Evolutionary conservation across 2,113 vertebrate genomes (phyloP).

Genomic region (Salvelinus alpinus): DNA sequence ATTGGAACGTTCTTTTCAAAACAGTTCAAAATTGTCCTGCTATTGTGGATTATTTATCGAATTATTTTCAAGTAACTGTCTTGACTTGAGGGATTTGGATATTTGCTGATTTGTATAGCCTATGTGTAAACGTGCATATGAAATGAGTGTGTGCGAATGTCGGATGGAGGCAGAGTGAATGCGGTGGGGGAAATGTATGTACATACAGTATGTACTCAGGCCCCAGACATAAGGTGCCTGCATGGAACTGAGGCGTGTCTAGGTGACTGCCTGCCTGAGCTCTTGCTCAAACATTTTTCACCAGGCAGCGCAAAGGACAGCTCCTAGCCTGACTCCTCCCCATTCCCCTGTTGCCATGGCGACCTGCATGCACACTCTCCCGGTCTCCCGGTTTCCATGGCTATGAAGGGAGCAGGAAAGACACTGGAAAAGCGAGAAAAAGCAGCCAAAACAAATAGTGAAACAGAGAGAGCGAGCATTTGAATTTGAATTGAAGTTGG

Average conservation of each 20-base stretch:
- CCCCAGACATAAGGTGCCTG: constrained; percentile 46
- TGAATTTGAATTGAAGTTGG: constrained; percentile 69
- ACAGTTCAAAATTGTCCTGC: not conserved
- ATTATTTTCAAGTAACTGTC: not conserved
- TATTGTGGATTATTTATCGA: not conserved
- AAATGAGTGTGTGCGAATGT: not conserved
- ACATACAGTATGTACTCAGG: constrained; percentile 38
- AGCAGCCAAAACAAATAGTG: constrained; percentile 64
- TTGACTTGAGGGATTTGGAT: not conserved
- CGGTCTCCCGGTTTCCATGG: constrained; percentile 69
- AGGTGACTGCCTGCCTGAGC: constrained; percentile 30
- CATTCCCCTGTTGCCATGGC: constrained; percentile 63
- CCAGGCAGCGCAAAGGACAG: constrained; percentile 58
- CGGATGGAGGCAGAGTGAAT: not conserved
- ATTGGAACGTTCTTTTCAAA: not conserved
- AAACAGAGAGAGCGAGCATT: constrained; percentile 51
- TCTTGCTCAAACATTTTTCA: constrained; percentile 37
- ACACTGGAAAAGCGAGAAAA: constrained; percentile 67
- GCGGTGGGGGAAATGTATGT: constrained; percentile 21
- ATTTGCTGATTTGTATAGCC: not conserved
- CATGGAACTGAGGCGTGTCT: constrained; percentile 56
- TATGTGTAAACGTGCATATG: not conserved
- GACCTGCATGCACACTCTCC: constrained; percentile 43
- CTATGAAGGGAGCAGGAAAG: constrained; percentile 61
- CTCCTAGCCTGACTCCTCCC: constrained; percentile 37